Conservation (phyloP, 2,113 vertebrate genomes). For the Trogon surrucura region DNA sequence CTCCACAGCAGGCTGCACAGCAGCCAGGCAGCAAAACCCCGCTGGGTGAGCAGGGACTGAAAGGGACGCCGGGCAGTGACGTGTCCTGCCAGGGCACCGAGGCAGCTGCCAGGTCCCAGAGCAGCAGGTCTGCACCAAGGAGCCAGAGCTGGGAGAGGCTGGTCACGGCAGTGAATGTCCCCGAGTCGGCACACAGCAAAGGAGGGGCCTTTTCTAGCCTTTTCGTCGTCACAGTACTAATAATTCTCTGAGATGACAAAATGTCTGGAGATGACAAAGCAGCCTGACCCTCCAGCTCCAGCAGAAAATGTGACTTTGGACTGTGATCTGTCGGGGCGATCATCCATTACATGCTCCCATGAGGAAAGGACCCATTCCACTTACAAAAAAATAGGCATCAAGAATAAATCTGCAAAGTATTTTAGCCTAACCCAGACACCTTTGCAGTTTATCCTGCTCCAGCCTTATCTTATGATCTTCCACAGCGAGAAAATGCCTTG, state of each 20-base stretch:
- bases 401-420: neutral
- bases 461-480: neutral
- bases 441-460: neutral
- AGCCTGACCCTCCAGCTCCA: neutral
- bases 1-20: neutral
- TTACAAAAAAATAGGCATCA: neutral
- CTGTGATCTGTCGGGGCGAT: neutral
- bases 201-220: too few species aligned
- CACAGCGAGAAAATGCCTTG: neutral
- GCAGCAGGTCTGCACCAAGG: neutral
- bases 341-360: fast-evolving
- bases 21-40: neutral
- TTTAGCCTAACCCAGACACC: neutral
- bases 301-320: too few species aligned
- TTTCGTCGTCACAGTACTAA: neutral
- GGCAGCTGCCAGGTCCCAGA: neutral
- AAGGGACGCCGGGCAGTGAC: neutral
- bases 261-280: neutral
- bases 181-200: neutral
- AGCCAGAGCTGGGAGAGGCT: neutral
- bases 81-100: neutral
- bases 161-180: fast-evolving
- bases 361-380: neutral
- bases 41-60: neutral
- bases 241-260: neutral